Evolutionary conservation across 2,888 invertebrate genomes (phyloP), one percentile per base, ranked within the genome.

Genomic region (Iphiclides podalirius): DNA sequence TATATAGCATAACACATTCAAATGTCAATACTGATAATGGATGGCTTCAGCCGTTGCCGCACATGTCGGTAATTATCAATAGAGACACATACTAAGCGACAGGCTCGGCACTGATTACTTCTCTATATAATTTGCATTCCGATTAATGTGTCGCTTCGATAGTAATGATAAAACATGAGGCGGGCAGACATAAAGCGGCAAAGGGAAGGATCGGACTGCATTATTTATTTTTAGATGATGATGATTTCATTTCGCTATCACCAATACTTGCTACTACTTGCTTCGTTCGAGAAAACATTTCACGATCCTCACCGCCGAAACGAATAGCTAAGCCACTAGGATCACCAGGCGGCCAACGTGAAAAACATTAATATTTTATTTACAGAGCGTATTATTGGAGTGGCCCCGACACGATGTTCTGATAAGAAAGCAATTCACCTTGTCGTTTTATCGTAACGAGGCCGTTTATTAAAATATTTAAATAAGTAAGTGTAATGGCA

Each of bases 11-110:
- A n/a, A n/a, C n/a, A n/a, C n/a, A n/a, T n/a, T n/a, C n/a, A n/a
- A n/a, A n/a, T 52, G 57, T 57, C 56, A 55, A 52, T 57, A 48
- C 41, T 53, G 49, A 49, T 57, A 63, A 60, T 58, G 53, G 57
- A 61, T 41, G 54, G 39, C 54, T 52, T 46, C 62, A 59, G 58
- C 55, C 59, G 59, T 35, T 53, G 58, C 43, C 34, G 52, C 60
- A 55, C 52, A 52, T 52, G 58, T 35, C 37, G 46, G 50, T 61
- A 59, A 59, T 59, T 58, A 57, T 57, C 58, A 52, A 47, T 46
- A 52, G 50, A 52, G 50, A 53, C 31, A 31, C 31, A 31, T 49
- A 52, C 34, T 34, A 15, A 28, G 36, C 39, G 23, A 14, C 33
- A 17, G 50, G 16, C 17, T 4, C 37, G 17, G 34, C 26, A 23